Evolutionary conservation across 2,888 invertebrate genomes (phyloP), one percentile per base, ranked within the genome.

Genomic region (Lagria hirta): DNA sequence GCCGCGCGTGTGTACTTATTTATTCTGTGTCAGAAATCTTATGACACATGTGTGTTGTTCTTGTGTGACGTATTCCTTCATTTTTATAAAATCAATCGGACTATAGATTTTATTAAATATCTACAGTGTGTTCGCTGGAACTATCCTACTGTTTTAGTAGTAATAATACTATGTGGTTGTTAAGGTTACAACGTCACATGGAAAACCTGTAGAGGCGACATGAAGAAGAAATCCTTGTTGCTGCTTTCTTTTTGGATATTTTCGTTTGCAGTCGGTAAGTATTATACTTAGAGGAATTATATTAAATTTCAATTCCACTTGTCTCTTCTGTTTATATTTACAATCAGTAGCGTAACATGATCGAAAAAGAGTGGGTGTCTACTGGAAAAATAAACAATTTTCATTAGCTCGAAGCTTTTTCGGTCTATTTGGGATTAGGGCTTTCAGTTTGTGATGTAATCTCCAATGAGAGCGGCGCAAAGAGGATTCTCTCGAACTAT

Each of bases 191-290:
- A 32, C 34, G 46, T 36, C 46, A 47, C 46, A 42, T 47, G 46
- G 46, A 42, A 34, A 26, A 47, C 42, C 42, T 42, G 47, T 43
- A 43, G 43, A 43, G 28, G 28, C 42, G 47, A 47, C 33, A 47
- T 47, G 47, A 47, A 47, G 47, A 47, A 38, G 47, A 47, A 47
- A 36, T 47, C 52, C 41, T 43, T 50, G 28, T 20, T 48, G 44
- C 45, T 51, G 44, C 45, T 51, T 49, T 52, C 48, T 48, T 54
- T 47, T 60, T 60, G 60, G 60, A 55, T 60, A 54, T 57, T 60
- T 60, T 57, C 53, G 41, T 58, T 60, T 51, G 40, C 52, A 50
- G 44, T 55, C 48, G 60, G 60, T 60, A 49, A 58, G 60, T 58
- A 36, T 35, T 12, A 11, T 12, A 8, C 13, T 27, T 13, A n/a